Evolutionary conservation across 2,888 invertebrate species (phyloP), one percentile per base, ranked within the genome.

Genomic region (Pheosia gnoma): DNA sequence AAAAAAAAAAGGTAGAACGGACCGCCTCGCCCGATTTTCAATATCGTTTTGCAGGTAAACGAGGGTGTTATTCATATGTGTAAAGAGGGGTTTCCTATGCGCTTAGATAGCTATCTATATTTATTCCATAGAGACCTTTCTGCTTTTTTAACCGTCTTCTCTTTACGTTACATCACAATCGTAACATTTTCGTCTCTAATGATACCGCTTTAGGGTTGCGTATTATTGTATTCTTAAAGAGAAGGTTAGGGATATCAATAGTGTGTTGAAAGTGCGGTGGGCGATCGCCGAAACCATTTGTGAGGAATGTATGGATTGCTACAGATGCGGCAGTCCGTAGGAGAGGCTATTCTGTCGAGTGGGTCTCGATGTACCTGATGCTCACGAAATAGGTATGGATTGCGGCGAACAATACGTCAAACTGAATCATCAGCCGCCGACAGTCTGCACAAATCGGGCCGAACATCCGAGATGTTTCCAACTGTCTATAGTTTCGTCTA

Each of bases 31-130:
- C 83, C 83, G 85, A 87, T 87, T 89, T 89, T 86, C 86, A 88
- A 89, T 88, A 88, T 82, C 85, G 82, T 85, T 85, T 83, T 83
- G 82, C 80, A 83, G 85, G 85, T 86, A 86, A 88, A 86, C 83
- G 87, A 81, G 80, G 82, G 80, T 81, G 86, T 86, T 84, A 87
- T 86, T 84, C 84, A 87, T 87, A 86, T 83, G 83, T 85, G 83
- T 83, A 84, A 86, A 84, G 79, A 84, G 81, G 71, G 71, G 74
- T 81, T 79, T 72, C 76, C 75, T 75, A 75, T 78, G 80, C 77
- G 77, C 79, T 79, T 75, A 78, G 77, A 74, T 72, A 67, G 73
- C 73, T 79, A 71, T 70, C 70, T 68, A 72, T 71, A 77, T 74
- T 74, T 70, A 75, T 76, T 63, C 70, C 63, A 70, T 68, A 67